Base-by-base conservation (phyloP, 2,888 invertebrate genomes). In the Brenthis daphne region DNA sequence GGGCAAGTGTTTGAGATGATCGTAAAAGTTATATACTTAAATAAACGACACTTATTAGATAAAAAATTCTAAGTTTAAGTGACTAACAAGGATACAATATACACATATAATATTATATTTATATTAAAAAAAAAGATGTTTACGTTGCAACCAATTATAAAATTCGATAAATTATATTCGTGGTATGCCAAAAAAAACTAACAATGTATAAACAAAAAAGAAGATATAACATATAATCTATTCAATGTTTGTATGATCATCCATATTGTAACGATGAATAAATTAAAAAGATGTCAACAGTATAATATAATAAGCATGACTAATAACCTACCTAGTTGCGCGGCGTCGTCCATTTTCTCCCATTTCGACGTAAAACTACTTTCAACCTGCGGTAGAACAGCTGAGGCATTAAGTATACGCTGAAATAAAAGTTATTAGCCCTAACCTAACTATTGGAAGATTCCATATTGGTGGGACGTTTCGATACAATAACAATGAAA, bases 331-430 rank as follows among this genome's bases (percentile, higher is more conserved):
- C 98, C 97, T 89, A 98, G 93, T 94, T 96, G 96, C 80, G 95
- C 95, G 73, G 96, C 96, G 88, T 95, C 95, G 93, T 98, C 98
- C 93, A 96, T 94, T 90, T 93, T 94, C 94, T 98, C 98, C 98
- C 98, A 98, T 92, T 97, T 97, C 82, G 93, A 93, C 60, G 93
- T 86, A 89, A 93, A 93, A 83, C 85, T 83, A 85, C 80, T 89
- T 86, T 91, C 88, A 81, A 92, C 93, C 93, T 93, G 93, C 85
- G 83, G 79, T 80, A 81, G 83, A 81, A 85, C 85, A 86, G 85
- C 80, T 87, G 88, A 86, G 83, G 78, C 82, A 77, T 89, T 89
- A 89, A 89, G 87, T 85, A 80, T 84, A 88, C 76, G 91, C 92
- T 92, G 92, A 82, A 92, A 92, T 85, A 87, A 89, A 92, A 79